Percentiles rank a stretch among this genome's conserved stretches.
phyloP scores from a whole-genome alignment of 92 coral and sea anemone species.

The Umimayanthus kanabou region DNA sequence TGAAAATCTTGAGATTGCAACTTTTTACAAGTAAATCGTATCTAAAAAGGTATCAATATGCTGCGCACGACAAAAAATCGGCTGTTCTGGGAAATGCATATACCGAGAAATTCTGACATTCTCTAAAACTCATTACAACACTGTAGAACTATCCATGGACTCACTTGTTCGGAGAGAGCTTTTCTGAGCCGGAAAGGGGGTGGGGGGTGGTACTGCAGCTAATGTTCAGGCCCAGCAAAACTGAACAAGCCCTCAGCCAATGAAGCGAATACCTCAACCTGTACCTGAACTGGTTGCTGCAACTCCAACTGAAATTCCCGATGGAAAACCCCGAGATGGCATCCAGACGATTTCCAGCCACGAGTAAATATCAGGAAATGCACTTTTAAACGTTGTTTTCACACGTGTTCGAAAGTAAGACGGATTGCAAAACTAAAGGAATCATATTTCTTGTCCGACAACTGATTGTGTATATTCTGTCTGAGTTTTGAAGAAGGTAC shows the following conservation, averaged over 20 bases:
- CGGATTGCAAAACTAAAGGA: too few relatives aligned
- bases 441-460: too few relatives aligned
- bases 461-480: too few relatives aligned
- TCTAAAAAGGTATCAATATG: slow-evolving; percentile 12
- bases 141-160: slow-evolving; percentile 38
- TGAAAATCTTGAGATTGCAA: slow-evolving; percentile 15
- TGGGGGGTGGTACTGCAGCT: slow-evolving; percentile 20
- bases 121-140: slow-evolving; percentile 42
- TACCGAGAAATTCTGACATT: slow-evolving; percentile 49
- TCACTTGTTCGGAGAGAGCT: slow-evolving; percentile 1
- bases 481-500: too few relatives aligned
- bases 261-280: slow-evolving; percentile 30
- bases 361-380: too few relatives aligned
- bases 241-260: slow-evolving; percentile 21
- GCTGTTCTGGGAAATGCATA: slow-evolving; percentile 53
- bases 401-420: too few relatives aligned
- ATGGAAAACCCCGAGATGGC: too few relatives aligned
- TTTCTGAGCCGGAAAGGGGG: neutral
- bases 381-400: too few relatives aligned
- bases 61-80: neutral
- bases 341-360: too few relatives aligned
- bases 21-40: slow-evolving; percentile 19
- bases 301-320: too few relatives aligned
- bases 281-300: too few relatives aligned
- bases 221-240: neutral